These are phyloP conservation scores for Lytechinus variegatus DNA, from an alignment of 35 echinoderm and acorn worm species.

Conservation along the genomic window DNA sequence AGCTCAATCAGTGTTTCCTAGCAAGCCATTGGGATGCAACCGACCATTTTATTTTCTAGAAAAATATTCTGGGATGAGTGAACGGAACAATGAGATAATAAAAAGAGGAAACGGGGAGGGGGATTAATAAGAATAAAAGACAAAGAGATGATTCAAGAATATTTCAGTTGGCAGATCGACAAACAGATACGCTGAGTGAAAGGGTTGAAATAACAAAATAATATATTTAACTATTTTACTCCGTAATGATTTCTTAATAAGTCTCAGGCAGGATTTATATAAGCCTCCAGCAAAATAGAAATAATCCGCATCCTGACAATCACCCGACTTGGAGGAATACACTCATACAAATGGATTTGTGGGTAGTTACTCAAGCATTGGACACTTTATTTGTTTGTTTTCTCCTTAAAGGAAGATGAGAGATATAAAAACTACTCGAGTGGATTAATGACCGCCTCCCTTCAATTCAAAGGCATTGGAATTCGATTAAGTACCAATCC, in stretches of 20 bases:
- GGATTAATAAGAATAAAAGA: no score
- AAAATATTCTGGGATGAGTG: no score
- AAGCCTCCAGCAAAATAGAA: background rate
- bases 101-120: no score
- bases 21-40: no score
- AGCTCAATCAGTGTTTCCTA: no score
- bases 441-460: background rate
- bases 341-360: background rate
- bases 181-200: background rate
- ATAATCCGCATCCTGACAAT: background rate
- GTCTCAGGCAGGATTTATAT: background rate
- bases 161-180: no score
- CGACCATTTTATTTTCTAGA: no score
- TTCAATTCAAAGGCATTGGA: background rate
- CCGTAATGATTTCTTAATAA: background rate
- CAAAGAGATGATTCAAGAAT: no score
- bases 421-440: background rate
- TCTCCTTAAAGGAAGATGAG: background rate
- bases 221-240: background rate
- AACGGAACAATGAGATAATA: no score
- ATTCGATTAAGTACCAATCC: background rate
- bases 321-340: background rate
- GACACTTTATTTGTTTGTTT: background rate
- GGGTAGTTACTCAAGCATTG: background rate
- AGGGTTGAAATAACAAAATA: background rate